A percentile compares a stretch with the other conserved stretches of the same genome.
phyloP scores from a whole-genome alignment of 2,888 invertebrate species.

The Saturnia japonica region DNA sequence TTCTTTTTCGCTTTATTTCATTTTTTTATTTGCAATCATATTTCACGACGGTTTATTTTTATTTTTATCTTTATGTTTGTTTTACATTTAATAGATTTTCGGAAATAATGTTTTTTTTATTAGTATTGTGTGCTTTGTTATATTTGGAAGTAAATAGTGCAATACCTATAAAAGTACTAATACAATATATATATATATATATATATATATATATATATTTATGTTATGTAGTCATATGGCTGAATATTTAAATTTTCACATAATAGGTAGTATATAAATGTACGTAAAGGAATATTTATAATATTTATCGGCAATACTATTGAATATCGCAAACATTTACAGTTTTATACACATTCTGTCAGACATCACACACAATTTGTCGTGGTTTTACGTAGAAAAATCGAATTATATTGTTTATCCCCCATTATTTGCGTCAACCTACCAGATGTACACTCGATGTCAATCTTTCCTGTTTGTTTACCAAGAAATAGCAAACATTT shows the following conservation, averaged over 20 bases:
- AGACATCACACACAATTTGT: slow-evolving; percentile 67
- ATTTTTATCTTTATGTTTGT: not conserved
- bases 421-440: slow-evolving; percentile 76
- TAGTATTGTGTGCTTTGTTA: not conserved
- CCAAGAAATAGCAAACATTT: slow-evolving; percentile 77
- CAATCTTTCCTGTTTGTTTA: slow-evolving; percentile 79
- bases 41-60: not conserved
- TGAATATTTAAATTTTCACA: not conserved
- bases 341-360: slow-evolving; percentile 13
- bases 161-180: not conserved
- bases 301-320: not conserved
- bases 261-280: not conserved
- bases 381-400: slow-evolving; percentile 60
- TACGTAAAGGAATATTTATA: not conserved
- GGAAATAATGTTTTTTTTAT: not conserved
- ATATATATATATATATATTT: too few relatives aligned
- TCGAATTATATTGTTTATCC: slow-evolving; percentile 79
- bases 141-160: not conserved
- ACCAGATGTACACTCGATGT: slow-evolving; percentile 80
- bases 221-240: not conserved
- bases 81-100: not conserved
- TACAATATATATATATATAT: too few relatives aligned
- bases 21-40: not conserved
- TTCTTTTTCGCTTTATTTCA: not conserved
- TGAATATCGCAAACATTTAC: not conserved